A percentile compares a stretch with the other conserved stretches of the same genome.
phyloP scores from a whole-genome alignment of 2,797 vertebrate species.

The Tachyglossus aculeatus region DNA sequence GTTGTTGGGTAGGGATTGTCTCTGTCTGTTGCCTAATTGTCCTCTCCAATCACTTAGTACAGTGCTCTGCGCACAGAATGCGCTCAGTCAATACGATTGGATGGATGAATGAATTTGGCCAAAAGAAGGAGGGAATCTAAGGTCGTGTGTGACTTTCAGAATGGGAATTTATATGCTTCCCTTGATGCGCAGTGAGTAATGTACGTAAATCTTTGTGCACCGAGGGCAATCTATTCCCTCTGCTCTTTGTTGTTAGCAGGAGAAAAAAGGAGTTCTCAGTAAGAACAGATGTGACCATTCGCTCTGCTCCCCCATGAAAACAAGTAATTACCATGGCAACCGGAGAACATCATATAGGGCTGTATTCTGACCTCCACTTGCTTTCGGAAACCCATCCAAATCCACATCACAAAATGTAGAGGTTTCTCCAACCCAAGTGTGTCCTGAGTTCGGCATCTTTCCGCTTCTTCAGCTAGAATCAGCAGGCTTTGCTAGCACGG shows the following conservation, averaged over 20 bases:
- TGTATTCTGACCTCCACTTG: slow-evolving; percentile 25
- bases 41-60: no score
- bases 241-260: slow-evolving; percentile 26
- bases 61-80: no score
- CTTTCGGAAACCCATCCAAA: background rate
- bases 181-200: slow-evolving; percentile 49
- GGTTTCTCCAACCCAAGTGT: background rate
- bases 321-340: slow-evolving; percentile 60
- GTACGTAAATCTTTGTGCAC: slow-evolving; percentile 42
- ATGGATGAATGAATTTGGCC: no score
- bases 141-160: slow-evolving; percentile 52
- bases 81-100: no score
- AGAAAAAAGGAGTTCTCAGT: slow-evolving; percentile 14
- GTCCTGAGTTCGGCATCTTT: background rate
- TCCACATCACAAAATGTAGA: background rate
- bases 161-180: slow-evolving; percentile 50
- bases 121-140: slow-evolving; percentile 26
- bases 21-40: no score
- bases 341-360: slow-evolving; percentile 25
- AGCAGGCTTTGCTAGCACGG: slow-evolving; percentile 23
- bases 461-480: background rate
- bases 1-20: no score
- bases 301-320: slow-evolving; percentile 55
- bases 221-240: slow-evolving; percentile 48
- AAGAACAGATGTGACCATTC: slow-evolving; percentile 61